Evolutionary conservation across 2,888 invertebrate genomes (phyloP), one percentile per base, ranked within the genome.

Genomic region (Dendrolimus pini): DNA sequence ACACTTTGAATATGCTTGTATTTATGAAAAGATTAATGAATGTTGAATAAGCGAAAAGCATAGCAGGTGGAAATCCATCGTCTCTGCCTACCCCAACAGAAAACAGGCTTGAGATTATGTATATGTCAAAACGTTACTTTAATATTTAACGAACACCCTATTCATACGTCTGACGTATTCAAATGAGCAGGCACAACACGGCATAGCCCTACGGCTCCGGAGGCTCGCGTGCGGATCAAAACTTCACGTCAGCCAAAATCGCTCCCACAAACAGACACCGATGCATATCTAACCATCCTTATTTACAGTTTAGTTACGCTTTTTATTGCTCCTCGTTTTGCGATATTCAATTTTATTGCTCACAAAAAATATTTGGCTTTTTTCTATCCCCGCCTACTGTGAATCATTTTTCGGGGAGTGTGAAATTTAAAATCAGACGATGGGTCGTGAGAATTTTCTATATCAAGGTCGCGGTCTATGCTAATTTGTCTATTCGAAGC

Each of bases 231-330:
- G 63, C 64, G 69, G 66, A 70, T 74, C 69, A 72, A 68, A 72
- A 72, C 64, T 56, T 66, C 67, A 64, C 65, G 71, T 70, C 73
- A 73, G 68, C 67, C 67, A 63, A 73, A 77, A 75, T 73, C 68
- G 71, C 73, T 75, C 63, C 71, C 69, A 69, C 73, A 76, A 77
- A 74, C 70, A 68, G 67, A 68, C 69, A 66, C 68, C 70, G 70
- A 66, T 67, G 64, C 72, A 74, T 75, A 61, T 63, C 66, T 68
- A 76, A 74, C 72, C 64, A 61, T 68, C 69, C 69, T 76, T 72
- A 69, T 69, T 70, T 69, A 69, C 65, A 66, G 71, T 73, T 77
- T 71, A 70, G 69, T 59, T 61, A 72, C 65, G 66, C 67, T 69
- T 69, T 68, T 73, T 71, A 67, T 64, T 62, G 52, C 56, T 58